These are phyloP conservation scores for Vimba vimba DNA, from an alignment of 2,113 vertebrate species.

Conservation along the genomic window DNA sequence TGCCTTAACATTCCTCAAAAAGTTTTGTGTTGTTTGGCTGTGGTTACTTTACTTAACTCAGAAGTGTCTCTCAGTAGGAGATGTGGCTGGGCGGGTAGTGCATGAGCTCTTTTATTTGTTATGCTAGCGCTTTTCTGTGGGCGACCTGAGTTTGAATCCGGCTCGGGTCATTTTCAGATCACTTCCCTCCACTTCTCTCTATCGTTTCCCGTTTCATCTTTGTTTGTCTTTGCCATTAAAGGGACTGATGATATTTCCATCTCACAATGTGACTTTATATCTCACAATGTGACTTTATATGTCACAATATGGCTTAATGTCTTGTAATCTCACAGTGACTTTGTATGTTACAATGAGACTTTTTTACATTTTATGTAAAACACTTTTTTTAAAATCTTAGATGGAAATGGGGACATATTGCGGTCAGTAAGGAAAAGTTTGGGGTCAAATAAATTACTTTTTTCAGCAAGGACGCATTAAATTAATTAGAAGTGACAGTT, in stretches of 20 bases:
- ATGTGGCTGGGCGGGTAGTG: background rate
- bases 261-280: too few species aligned
- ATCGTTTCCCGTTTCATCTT: background rate
- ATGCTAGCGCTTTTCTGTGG: constrained; percentile 4
- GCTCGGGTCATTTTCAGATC: constrained; percentile 31
- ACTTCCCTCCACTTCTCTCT: constrained; percentile 2
- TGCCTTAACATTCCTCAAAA: constrained; percentile 26
- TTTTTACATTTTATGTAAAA: too few species aligned
- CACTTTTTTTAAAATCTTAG: too few species aligned
- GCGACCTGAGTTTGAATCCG: constrained; percentile 3
- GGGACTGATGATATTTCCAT: background rate
- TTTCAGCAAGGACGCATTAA: too few species aligned
- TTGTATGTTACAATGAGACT: too few species aligned
- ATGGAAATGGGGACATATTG: too few species aligned
- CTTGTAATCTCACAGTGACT: too few species aligned
- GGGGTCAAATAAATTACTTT: too few species aligned
- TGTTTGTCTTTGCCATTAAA: constrained; percentile 4
- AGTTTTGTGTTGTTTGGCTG: constrained; percentile 31
- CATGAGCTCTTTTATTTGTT: constrained; percentile 6
- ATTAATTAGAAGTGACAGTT: too few species aligned
- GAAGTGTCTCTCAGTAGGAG: constrained; percentile 13
- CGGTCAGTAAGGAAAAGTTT: too few species aligned
- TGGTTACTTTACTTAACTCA: constrained; percentile 23
- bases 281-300: too few species aligned
- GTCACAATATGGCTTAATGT: too few species aligned